Evolutionary conservation across 2,888 invertebrate genomes (phyloP), one percentile per base, ranked within the genome.

Genomic region (Xestia xanthographa): DNA sequence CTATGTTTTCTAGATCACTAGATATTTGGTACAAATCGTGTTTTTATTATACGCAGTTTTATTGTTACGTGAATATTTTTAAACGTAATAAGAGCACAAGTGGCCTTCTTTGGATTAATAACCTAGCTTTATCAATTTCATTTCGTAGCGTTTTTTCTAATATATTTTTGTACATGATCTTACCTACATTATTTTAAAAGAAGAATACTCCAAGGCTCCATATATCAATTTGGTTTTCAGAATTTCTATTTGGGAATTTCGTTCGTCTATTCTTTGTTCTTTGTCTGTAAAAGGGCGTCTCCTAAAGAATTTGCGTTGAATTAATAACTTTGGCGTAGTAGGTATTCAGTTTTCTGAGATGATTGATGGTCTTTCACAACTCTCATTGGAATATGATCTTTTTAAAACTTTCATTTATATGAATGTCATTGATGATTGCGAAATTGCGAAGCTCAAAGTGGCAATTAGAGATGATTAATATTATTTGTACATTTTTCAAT

Each of bases 1-100:
- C 5, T 22, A 48, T 0, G 29, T 22, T 73, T 77, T 80, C 63
- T 76, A 72, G 53, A 72, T 71, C 53, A 71, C 58, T 38, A 62
- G 65, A 50, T 67, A 67, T 73, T 62, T 73, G n/a, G n/a, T 34
- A 22, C 29, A 68, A 43, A 17, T 62, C 45, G 63, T 67, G 66
- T 66, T 50, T 63, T 66, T 50, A 17, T 66, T 50, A 17, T 26
- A 34, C 26, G 53, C 26, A 17, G 6, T 38, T 53, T 69, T 66
- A 60, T 53, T 48, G 29, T n/a, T 48, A 41, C 34, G 8, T 62
- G 11, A 77, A 29, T 43, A 14, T 73, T 45, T 60, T 80, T 22
- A 62, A 60, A 29, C 9, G 14, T 63, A 12, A 8, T 50, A 38
- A n/a, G 34, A 77, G 45, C 34, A 50, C 60, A 26, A 60, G 14